Evolutionary conservation across 2,797 vertebrate genomes (phyloP).

Genomic region (Sciurus vulgaris): DNA sequence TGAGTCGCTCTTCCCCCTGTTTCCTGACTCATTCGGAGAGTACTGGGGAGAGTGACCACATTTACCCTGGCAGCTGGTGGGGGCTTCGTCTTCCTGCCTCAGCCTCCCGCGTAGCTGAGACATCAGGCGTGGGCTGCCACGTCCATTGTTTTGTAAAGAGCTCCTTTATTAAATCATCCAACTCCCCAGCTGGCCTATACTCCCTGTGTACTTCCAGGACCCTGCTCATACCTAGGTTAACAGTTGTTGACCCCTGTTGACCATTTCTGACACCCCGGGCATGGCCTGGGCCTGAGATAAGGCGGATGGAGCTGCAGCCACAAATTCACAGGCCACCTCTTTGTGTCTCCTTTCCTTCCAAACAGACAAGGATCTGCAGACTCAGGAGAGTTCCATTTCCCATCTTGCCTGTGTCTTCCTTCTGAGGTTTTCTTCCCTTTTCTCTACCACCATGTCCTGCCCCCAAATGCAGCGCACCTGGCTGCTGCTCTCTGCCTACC

Average conservation of each 20-base stretch:
- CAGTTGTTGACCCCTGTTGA: not conserved
- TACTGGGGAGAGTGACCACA: too few species aligned
- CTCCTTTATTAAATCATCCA: not conserved
- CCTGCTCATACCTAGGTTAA: not conserved
- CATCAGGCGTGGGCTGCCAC: too few species aligned
- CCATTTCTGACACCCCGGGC: not conserved
- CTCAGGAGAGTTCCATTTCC: not conserved
- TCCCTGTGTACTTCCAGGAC: not conserved
- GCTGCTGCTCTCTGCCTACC: too few species aligned
- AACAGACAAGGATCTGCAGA: not conserved
- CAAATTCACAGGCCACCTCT: not conserved
- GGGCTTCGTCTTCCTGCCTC: not conserved
- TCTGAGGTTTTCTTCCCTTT: not conserved
- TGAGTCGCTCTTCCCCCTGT: too few species aligned
- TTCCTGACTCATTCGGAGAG: not conserved
- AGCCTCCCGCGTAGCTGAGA: not conserved
- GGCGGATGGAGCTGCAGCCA: not conserved
- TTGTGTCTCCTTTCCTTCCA: not conserved
- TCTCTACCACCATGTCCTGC: not conserved
- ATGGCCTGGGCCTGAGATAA: not conserved
- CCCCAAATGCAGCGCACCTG: not conserved
- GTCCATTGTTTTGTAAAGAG: not conserved
- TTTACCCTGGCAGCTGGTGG: too few species aligned
- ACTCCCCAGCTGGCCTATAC: not conserved
- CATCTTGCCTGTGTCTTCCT: not conserved